Evolutionary conservation across 2,797 vertebrate species (phyloP), one percentile per base, ranked within the genome.

Genomic region (Sternarchorhynchus goeldii): DNA sequence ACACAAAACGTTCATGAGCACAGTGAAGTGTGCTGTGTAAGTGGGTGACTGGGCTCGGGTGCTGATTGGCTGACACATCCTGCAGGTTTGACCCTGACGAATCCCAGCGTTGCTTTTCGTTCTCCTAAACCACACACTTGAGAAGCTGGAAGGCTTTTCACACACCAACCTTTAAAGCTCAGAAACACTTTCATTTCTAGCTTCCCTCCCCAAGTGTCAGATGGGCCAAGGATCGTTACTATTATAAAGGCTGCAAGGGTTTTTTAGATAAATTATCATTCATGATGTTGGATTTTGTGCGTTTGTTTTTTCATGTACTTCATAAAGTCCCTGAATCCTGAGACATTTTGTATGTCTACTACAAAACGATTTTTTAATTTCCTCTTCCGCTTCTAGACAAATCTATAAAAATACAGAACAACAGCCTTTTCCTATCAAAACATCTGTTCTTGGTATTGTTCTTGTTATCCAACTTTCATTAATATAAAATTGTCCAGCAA

Each of bases 81-180:
- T 66, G 31, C 39, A 75, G 5, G 50, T 56, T 45, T 14, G 50
- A 8, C 36, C 4, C 18, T n/a, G 3, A 56, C 59, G 5, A 34
- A 45, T 32, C 0, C 0, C 7, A 17, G 29, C 59, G 18, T 78
- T 50, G 41, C 10, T 5, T 55, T 63, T 41, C 32, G 50, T 21
- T 18, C 55, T 18, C 57, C 10, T 72, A 32, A 25, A 32, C 34
- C 25, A 39, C 36, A 4, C 8, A 12, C 8, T 21, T 45, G 36
- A 66, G 45, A 45, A 41, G 64, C 36, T 66, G 64, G 16, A 41
- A 21, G 64, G 64, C 64, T 41, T 66, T 25, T 66, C 17, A 41
- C 20, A 21, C 36, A 34, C 17, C 16, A 12, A 18, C 31, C 6
- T 66, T 45, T 14, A 66, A 45, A 45, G 64, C 64, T 14, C 45